Conservation (phyloP, 2,113 vertebrate genomes). For the Lagenorhynchus albirostris region DNA sequence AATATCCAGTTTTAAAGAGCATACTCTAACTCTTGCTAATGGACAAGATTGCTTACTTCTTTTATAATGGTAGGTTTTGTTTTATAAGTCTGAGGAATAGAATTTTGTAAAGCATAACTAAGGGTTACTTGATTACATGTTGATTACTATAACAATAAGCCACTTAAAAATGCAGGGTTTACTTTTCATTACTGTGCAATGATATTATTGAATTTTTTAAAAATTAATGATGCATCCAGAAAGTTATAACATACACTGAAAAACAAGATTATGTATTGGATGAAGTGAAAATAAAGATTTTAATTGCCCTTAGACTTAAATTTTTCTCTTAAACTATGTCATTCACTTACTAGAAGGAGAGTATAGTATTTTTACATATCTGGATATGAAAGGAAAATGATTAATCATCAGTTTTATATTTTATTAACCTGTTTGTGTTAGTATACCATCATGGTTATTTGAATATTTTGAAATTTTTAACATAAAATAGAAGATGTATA, state of each 20-base stretch:
- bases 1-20: constrained; percentile 45
- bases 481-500: background rate
- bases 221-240: background rate
- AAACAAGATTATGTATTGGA: background rate
- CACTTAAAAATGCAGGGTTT: background rate
- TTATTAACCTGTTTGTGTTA: background rate
- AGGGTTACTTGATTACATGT: background rate
- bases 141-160: background rate
- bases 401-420: background rate
- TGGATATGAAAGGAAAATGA: background rate
- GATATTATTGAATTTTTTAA: background rate
- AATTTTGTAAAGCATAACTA: background rate
- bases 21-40: background rate
- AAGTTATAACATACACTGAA: background rate
- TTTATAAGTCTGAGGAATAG: background rate
- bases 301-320: background rate
- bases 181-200: background rate
- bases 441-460: background rate
- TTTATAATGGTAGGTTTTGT: background rate
- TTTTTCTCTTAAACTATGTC: background rate
- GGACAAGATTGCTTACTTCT: background rate
- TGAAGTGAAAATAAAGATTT: background rate
- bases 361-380: background rate
- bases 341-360: background rate
- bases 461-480: constrained; percentile 28